These are phyloP conservation scores for Ammospiza nelsoni DNA, from an alignment of 2,113 vertebrate genomes.

Conservation along the genomic window DNA sequence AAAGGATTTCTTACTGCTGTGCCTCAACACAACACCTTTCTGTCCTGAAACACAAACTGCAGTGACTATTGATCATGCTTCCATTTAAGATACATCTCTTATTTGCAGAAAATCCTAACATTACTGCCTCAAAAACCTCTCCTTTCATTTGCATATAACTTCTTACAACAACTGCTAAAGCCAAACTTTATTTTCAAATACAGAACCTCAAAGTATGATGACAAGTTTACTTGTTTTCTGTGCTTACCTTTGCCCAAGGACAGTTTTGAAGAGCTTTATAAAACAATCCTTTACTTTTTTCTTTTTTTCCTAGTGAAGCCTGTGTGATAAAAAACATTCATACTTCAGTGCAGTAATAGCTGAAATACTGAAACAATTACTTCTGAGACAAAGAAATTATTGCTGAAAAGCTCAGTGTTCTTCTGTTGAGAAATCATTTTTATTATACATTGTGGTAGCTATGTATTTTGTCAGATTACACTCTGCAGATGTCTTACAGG, in stretches of 20 bases:
- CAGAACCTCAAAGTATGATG: neutral
- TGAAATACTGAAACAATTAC: neutral
- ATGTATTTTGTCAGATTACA: neutral
- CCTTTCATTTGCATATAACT: neutral
- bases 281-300: slow-evolving; percentile 89
- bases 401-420: neutral
- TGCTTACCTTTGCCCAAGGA: slow-evolving; percentile 93
- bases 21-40: neutral
- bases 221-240: neutral
- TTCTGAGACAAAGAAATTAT: neutral
- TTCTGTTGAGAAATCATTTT: neutral
- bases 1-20: neutral
- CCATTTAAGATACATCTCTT: neutral
- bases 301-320: slow-evolving; percentile 85
- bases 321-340: slow-evolving; percentile 28
- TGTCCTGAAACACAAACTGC: neutral
- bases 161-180: neutral
- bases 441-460: neutral
- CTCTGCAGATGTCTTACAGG: neutral
- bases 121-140: neutral
- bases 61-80: neutral
- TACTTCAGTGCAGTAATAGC: neutral
- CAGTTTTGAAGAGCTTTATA: slow-evolving; percentile 94
- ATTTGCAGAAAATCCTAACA: neutral
- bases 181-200: neutral